phyloP scores from a whole-genome alignment of 2,797 vertebrate species.

The Smutsia temminckii region DNA sequence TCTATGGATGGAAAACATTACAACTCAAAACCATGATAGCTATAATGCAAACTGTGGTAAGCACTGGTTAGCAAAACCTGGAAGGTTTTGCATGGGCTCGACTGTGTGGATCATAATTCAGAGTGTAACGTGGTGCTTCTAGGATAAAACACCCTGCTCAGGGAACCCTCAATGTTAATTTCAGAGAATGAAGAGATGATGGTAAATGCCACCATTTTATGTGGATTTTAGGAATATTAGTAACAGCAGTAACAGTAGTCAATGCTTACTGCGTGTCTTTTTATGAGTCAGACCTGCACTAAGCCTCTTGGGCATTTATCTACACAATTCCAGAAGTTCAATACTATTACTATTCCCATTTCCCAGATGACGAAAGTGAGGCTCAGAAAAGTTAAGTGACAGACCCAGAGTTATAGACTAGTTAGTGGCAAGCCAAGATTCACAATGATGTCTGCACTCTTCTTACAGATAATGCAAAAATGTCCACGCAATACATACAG shows the following conservation, averaged over 20 bases:
- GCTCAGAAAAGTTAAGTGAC: neutral
- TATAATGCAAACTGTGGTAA: neutral
- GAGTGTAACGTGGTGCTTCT: neutral
- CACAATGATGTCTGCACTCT: neutral
- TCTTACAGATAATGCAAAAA: neutral
- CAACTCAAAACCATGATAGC: fast-evolving
- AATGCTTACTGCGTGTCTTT: neutral
- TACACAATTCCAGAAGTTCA: neutral
- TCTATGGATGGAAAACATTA: neutral
- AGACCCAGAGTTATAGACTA: neutral
- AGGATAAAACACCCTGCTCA: neutral
- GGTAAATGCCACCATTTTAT: neutral
- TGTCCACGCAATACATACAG: fast-evolving
- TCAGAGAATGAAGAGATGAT: neutral
- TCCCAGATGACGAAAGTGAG: neutral
- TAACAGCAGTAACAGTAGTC: too few relatives aligned
- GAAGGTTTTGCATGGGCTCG: neutral
- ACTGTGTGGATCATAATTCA: neutral
- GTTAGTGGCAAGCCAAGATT: neutral
- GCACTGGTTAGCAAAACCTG: neutral
- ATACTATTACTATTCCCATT: neutral
- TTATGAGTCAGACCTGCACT: neutral
- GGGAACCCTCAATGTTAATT: neutral
- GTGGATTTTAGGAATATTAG: neutral
- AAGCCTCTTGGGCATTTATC: neutral